phyloP scores from a whole-genome alignment of 2,113 vertebrate species.

The Hippolais icterina region DNA sequence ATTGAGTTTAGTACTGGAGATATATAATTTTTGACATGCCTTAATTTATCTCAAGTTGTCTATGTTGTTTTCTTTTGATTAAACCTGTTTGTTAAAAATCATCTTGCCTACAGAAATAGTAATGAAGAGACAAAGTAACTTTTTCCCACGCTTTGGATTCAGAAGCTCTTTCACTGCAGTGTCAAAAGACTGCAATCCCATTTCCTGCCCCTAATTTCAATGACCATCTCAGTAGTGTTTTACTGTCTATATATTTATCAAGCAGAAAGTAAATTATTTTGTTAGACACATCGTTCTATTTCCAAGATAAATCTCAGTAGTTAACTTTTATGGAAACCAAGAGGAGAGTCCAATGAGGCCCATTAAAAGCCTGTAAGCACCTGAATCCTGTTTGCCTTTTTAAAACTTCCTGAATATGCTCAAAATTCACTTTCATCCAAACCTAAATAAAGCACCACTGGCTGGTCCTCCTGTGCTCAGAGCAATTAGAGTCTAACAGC shows the following conservation, averaged over 20 bases:
- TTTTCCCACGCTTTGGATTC: slow-evolving; percentile 62
- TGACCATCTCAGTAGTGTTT: slow-evolving; percentile 67
- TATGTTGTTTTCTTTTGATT: neutral
- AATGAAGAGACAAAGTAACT: slow-evolving; percentile 37
- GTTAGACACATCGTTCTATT: slow-evolving; percentile 58
- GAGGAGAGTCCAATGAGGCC: slow-evolving; percentile 54
- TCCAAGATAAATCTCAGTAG: slow-evolving; percentile 71
- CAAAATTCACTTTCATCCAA: slow-evolving; percentile 61
- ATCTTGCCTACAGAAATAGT: neutral
- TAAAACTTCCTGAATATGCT: slow-evolving; percentile 65
- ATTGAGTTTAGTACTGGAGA: neutral
- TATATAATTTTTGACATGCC: neutral
- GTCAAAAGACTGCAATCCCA: slow-evolving; percentile 66
- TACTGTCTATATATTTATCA: slow-evolving; percentile 75
- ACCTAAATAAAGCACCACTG: slow-evolving; percentile 51
- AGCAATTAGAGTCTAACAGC: slow-evolving; percentile 61
- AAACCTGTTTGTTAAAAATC: neutral
- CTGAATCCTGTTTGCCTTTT: slow-evolving; percentile 58
- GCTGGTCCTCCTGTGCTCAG: slow-evolving; percentile 33
- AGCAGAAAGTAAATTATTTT: slow-evolving; percentile 68
- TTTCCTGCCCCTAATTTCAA: slow-evolving; percentile 76
- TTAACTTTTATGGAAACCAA: slow-evolving; percentile 69
- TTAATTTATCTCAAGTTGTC: neutral
- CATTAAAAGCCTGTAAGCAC: slow-evolving; percentile 51
- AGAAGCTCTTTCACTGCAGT: slow-evolving; percentile 66